A percentile compares a stretch with the other conserved stretches of the same genome.
Evolutionary conservation across 2,113 vertebrate genomes (phyloP).

Genomic region (Oxyruncus cristatus): DNA sequence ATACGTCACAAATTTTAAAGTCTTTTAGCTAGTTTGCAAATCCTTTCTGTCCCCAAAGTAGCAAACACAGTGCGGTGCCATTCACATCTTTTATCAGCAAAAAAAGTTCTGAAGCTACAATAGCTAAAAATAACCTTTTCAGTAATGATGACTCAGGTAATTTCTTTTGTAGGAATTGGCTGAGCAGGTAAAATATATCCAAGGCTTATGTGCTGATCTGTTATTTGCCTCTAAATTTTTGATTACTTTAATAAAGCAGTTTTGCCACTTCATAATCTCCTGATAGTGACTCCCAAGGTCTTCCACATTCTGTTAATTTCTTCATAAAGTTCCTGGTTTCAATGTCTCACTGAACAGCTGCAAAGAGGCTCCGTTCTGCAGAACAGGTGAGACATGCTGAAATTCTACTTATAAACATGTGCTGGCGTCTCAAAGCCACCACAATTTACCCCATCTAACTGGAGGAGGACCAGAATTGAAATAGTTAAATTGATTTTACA

Average conservation of each 20-base stretch:
- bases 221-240: not conserved
- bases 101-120: not conserved
- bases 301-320: not conserved
- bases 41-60: not conserved
- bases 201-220: not conserved
- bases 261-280: not conserved
- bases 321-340: not conserved
- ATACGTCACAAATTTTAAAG: not conserved
- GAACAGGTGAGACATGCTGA: not conserved
- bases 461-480: not conserved
- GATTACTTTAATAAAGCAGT: not conserved
- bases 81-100: not conserved
- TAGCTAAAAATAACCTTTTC: not conserved
- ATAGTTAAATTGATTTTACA: not conserved
- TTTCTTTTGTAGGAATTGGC: not conserved
- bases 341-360: not conserved
- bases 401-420: not conserved
- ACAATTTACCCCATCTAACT: not conserved
- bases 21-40: not conserved
- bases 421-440: not conserved
- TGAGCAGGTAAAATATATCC: not conserved
- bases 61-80: not conserved
- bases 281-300: not conserved
- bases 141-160: not conserved
- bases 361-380: not conserved